phyloP scores from a whole-genome alignment of 1,140 invertebrate species.

The Aphelenchoides besseyi region DNA sequence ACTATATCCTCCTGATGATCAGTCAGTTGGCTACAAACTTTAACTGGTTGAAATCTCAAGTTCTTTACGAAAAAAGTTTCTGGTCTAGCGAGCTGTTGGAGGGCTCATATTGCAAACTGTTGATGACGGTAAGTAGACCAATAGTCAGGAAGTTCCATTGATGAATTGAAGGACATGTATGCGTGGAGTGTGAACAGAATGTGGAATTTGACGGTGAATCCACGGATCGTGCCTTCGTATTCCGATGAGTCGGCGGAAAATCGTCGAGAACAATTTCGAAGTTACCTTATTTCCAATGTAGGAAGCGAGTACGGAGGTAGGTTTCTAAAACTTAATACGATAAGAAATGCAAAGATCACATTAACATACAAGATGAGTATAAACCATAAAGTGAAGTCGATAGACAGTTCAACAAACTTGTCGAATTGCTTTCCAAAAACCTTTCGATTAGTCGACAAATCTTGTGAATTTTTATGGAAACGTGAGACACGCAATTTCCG shows the following conservation, averaged over 20 bases:
- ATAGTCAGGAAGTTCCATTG: not conserved
- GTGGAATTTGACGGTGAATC: slow-evolving; percentile 47
- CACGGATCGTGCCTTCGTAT: slow-evolving; percentile 44
- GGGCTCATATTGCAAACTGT: slow-evolving; percentile 53
- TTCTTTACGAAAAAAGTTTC: slow-evolving; percentile 53
- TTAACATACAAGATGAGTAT: too few relatives aligned
- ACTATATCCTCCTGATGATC: slow-evolving; percentile 47
- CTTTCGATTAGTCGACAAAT: too few relatives aligned
- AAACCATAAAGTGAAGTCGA: too few relatives aligned
- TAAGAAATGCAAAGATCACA: not conserved
- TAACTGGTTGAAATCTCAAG: slow-evolving; percentile 38
- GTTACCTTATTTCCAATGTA: slow-evolving; percentile 40
- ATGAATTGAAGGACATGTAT: too few relatives aligned
- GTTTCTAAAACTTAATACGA: slow-evolving; percentile 10
- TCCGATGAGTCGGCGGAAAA: not conserved
- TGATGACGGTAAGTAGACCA: not conserved
- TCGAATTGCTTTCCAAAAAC: too few relatives aligned
- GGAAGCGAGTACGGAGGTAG: slow-evolving; percentile 51
- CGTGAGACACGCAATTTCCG: too few relatives aligned
- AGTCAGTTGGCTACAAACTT: slow-evolving; percentile 39
- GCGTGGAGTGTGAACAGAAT: slow-evolving; percentile 41
- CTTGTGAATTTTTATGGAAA: too few relatives aligned
- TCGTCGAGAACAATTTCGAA: slow-evolving; percentile 23
- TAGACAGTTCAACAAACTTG: too few relatives aligned
- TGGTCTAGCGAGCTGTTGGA: slow-evolving; percentile 53